Conservation (phyloP, 2,888 invertebrate species). For the Scelioninae gen. 2 region DNA sequence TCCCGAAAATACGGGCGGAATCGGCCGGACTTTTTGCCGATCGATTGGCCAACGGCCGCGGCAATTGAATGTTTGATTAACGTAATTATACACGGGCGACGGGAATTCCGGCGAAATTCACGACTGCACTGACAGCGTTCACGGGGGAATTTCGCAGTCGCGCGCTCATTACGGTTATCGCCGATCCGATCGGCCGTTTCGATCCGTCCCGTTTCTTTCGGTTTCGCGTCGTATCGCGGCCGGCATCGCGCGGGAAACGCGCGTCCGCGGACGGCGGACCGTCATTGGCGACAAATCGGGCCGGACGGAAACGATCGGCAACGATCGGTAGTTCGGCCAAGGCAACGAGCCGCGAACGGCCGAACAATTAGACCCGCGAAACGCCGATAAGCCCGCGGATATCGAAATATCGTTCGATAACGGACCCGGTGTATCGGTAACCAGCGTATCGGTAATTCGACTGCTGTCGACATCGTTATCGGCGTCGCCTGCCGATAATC, state of each 20-base stretch:
- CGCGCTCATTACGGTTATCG: conserved; percentile 43
- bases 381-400: no score
- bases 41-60: conserved; percentile 14
- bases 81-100: conserved; percentile 30
- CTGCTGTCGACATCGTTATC: conserved; percentile 50
- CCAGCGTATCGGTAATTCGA: conserved; percentile 30
- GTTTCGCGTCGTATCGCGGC: conserved; percentile 12
- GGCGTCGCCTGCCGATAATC: conserved; percentile 26
- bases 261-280: no score
- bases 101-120: conserved; percentile 54
- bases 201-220: conserved; percentile 31
- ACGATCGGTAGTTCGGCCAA: no score
- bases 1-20: conserved; percentile 23
- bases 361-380: no score
- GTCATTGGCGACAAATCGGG: no score
- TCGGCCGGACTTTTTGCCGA: conserved; percentile 31
- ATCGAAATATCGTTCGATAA: conserved; percentile 45
- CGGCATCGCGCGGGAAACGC: background rate
- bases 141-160: conserved; percentile 60
- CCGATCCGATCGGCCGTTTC: background rate
- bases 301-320: no score
- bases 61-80: conserved; percentile 46
- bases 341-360: no score
- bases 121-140: conserved; percentile 60
- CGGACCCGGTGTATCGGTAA: conserved; percentile 32